Conservation (phyloP, 2,888 invertebrate species). For the Anthophora plumipes region DNA sequence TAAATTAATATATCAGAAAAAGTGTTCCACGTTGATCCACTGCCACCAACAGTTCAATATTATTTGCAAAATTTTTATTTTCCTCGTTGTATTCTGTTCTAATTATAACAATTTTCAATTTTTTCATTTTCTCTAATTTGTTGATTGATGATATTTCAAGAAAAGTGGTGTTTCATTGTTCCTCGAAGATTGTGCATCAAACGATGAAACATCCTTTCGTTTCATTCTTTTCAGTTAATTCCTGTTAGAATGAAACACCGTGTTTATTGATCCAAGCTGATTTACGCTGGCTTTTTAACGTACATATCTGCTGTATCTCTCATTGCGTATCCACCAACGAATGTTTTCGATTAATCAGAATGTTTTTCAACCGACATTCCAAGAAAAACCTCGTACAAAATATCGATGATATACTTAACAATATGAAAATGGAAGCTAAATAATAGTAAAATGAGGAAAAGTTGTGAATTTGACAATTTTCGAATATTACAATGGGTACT, state of each 20-base stretch:
- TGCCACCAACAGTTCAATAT: no score
- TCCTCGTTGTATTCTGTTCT: no score
- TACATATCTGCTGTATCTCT: slow-evolving; percentile 45
- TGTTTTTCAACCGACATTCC: background rate
- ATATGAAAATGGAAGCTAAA: background rate
- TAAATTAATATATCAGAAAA: no score
- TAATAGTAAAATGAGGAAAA: background rate
- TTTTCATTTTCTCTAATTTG: background rate
- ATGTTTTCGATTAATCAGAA: slow-evolving; percentile 20
- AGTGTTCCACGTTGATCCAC: no score
- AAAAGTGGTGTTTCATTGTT: background rate
- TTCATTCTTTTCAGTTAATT: background rate
- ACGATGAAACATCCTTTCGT: background rate
- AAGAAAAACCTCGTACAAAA: background rate
- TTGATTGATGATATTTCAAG: background rate
- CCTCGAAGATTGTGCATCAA: background rate
- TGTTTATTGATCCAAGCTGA: slow-evolving; percentile 38
- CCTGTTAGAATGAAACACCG: background rate
- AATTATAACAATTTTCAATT: no score
- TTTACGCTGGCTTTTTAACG: slow-evolving; percentile 42
- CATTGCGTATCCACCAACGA: slow-evolving; percentile 4
- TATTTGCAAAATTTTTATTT: background rate
- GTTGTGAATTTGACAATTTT: background rate
- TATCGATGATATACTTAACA: background rate
- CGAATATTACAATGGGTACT: background rate